Evolutionary conservation across 2,797 vertebrate genomes (phyloP).

Genomic region (Bradypodion ventrale): DNA sequence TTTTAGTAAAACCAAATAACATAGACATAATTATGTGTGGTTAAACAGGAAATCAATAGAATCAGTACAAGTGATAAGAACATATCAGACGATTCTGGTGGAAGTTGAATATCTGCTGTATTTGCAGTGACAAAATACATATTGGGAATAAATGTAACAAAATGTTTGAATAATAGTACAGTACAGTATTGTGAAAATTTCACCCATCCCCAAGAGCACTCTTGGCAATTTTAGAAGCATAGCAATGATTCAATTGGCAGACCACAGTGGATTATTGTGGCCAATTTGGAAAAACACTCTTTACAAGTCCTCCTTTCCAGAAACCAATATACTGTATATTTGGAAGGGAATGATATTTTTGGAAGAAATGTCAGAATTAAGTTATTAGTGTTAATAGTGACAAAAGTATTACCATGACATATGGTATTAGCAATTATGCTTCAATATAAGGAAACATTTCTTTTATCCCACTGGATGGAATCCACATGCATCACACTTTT

Average conservation of each 20-base stretch:
- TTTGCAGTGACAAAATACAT: slow-evolving; percentile 10
- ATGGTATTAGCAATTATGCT: slow-evolving; percentile 37
- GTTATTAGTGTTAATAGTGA: slow-evolving; percentile 66
- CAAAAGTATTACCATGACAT: slow-evolving; percentile 49
- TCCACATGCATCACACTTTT: too few relatives aligned
- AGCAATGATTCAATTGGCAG: slow-evolving; percentile 73
- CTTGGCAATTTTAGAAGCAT: slow-evolving; percentile 70
- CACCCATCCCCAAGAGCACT: slow-evolving; percentile 48
- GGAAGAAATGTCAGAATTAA: slow-evolving; percentile 67
- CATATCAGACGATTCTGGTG: too few relatives aligned
- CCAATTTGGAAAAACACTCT: slow-evolving; percentile 72
- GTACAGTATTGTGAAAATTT: slow-evolving; percentile 64
- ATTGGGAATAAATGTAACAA: slow-evolving; percentile 53
- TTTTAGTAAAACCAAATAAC: too few relatives aligned
- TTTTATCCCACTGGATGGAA: too few relatives aligned
- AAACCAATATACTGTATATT: slow-evolving; percentile 72
- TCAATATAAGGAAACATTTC: slow-evolving; percentile 33
- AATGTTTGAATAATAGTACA: slow-evolving; percentile 67
- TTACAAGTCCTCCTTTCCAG: slow-evolving; percentile 67
- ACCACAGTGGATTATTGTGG: slow-evolving; percentile 66
- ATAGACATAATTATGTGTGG: too few relatives aligned
- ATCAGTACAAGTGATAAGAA: too few relatives aligned
- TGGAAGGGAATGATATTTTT: slow-evolving; percentile 70
- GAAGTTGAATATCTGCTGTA: too few relatives aligned
- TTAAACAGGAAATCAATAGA: too few relatives aligned